phyloP scores from a whole-genome alignment of 2,113 vertebrate species.

The Rhineura floridana region DNA sequence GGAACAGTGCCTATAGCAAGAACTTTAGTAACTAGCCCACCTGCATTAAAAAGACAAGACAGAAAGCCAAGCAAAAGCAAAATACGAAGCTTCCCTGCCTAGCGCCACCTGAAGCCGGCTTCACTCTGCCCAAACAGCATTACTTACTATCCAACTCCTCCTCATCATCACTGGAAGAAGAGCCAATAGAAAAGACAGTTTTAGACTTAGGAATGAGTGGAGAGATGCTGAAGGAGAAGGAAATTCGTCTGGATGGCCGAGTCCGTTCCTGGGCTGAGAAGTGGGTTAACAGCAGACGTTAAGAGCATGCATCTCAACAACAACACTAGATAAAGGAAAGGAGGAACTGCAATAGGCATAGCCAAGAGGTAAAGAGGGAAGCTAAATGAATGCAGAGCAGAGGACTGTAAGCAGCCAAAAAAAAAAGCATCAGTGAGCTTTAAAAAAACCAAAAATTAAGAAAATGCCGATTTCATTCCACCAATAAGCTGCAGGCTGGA shows the following conservation, averaged over 20 bases:
- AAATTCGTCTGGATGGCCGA: slow-evolving; percentile 85
- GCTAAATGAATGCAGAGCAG: slow-evolving; percentile 44
- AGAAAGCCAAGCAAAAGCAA: slow-evolving; percentile 30
- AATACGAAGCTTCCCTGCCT: slow-evolving; percentile 12
- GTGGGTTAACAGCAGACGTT: slow-evolving; percentile 77
- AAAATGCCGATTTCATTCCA: slow-evolving; percentile 4
- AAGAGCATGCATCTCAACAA: slow-evolving; percentile 65
- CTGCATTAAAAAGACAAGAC: slow-evolving; percentile 20
- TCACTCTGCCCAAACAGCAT: slow-evolving; percentile 34
- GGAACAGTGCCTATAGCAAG: neutral
- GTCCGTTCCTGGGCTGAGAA: slow-evolving; percentile 78
- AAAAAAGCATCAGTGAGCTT: slow-evolving; percentile 1
- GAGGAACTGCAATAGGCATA: slow-evolving; percentile 27
- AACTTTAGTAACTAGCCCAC: neutral
- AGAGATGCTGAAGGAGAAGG: slow-evolving; percentile 93
- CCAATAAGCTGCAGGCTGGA: neutral
- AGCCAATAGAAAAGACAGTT: slow-evolving; percentile 85
- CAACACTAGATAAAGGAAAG: slow-evolving; percentile 53
- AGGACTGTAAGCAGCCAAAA: slow-evolving; percentile 1
- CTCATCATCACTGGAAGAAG: slow-evolving; percentile 92
- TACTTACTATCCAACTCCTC: slow-evolving; percentile 91
- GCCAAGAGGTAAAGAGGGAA: slow-evolving; percentile 37
- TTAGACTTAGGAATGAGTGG: slow-evolving; percentile 92
- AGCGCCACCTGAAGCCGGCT: slow-evolving; percentile 35
- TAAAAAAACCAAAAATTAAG: neutral